A percentile compares a stretch with the other conserved stretches of the same genome.
phyloP scores from a whole-genome alignment of 2,888 invertebrate species.

The Hipparchia semele region DNA sequence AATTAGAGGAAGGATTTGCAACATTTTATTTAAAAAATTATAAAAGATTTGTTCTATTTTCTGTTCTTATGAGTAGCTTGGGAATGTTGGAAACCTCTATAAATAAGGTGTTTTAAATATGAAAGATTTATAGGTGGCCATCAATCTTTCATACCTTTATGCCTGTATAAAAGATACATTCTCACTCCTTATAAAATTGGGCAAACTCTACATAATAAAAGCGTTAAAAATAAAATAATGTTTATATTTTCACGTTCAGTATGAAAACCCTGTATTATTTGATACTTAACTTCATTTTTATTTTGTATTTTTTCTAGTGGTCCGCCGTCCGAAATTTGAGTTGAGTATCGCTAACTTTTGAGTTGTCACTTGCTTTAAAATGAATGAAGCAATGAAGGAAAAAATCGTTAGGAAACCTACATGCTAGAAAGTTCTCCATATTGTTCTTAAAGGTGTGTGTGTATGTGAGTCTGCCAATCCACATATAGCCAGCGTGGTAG shows the following conservation, averaged over 20 bases:
- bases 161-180: slow-evolving; percentile 7
- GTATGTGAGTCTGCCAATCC: too few relatives aligned
- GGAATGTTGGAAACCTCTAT: slow-evolving; percentile 3
- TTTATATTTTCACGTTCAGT: background rate
- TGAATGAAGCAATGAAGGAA: too few relatives aligned
- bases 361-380: too few relatives aligned
- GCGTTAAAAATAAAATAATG: background rate
- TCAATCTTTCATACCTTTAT: slow-evolving; percentile 20
- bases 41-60: too few relatives aligned
- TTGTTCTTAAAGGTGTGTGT: too few relatives aligned
- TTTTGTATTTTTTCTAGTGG: too few relatives aligned
- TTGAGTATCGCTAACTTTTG: too few relatives aligned
- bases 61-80: background rate
- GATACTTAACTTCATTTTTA: too few relatives aligned
- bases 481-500: too few relatives aligned
- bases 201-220: background rate
- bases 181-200: background rate
- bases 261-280: background rate
- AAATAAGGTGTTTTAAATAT: slow-evolving; percentile 18
- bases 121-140: slow-evolving; percentile 25
- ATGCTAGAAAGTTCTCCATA: too few relatives aligned
- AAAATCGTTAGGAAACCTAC: too few relatives aligned
- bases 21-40: background rate
- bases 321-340: too few relatives aligned
- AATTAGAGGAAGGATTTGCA: background rate